Conservation (phyloP, 2,888 invertebrate genomes). For the Hesperia comma region DNA sequence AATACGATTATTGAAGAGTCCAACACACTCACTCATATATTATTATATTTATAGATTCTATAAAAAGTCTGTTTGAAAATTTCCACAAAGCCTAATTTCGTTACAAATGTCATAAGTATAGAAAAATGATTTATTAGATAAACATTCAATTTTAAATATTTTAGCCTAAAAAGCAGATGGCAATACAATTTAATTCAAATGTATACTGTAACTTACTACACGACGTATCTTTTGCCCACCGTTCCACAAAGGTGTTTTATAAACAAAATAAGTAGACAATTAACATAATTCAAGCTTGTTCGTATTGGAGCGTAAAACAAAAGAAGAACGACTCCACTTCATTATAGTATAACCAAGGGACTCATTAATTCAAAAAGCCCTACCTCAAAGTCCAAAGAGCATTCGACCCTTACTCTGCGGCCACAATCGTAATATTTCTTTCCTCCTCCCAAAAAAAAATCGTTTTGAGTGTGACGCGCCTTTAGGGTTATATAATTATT, state of each 20-base stretch:
- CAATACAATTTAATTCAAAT: no score
- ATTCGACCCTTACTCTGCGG: constrained; percentile 5
- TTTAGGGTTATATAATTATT: background rate
- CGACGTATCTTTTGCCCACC: no score
- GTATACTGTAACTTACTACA: no score
- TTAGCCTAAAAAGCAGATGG: no score
- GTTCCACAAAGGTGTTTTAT: no score
- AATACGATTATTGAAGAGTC: background rate
- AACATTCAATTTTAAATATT: no score
- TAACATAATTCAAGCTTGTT: no score
- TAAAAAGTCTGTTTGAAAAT: no score
- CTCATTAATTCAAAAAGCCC: constrained; percentile 30
- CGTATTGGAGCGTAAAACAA: background rate
- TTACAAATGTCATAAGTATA: background rate
- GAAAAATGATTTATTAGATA: background rate
- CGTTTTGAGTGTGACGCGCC: background rate
- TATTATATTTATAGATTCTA: no score
- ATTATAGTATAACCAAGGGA: constrained; percentile 17
- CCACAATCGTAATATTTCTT: constrained; percentile 16
- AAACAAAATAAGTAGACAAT: no score
- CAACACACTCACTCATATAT: no score
- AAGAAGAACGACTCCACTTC: constrained; percentile 15
- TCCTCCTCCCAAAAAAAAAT: constrained; percentile 1
- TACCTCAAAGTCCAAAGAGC: constrained; percentile 25
- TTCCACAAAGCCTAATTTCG: background rate